Percentiles rank a stretch among this genome's conserved stretches.
phyloP scores from a whole-genome alignment of 2,797 vertebrate species.

The Chaetodon trifasciatus region DNA sequence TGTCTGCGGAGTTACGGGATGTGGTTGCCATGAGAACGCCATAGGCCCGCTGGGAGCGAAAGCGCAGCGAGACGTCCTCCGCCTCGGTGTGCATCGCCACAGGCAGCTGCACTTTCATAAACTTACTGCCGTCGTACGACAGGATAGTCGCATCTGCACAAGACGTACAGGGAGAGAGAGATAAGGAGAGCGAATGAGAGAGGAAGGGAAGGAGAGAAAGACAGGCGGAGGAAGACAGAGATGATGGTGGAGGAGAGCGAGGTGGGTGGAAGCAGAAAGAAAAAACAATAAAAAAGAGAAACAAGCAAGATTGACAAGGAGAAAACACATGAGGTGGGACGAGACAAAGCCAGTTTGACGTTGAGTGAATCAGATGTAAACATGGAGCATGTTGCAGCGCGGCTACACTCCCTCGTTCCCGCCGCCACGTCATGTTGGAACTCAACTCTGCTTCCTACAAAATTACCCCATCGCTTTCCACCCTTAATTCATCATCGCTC shows the following conservation, averaged over 20 bases:
- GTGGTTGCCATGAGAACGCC: conserved; percentile 99
- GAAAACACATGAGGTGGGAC: conserved; percentile 52
- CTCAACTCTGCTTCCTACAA: conserved; percentile 31
- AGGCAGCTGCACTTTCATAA: conserved; percentile 99
- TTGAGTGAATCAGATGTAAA: conserved; percentile 68
- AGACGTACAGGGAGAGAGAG: conserved; percentile 16
- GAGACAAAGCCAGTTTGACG: conserved; percentile 59
- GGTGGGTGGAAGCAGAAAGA: conserved; percentile 34
- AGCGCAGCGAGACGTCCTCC: conserved; percentile 96
- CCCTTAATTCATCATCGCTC: conserved; percentile 69
- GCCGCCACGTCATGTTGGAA: conserved; percentile 51
- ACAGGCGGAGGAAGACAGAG: conserved; percentile 13
- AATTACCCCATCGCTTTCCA: conserved; percentile 64
- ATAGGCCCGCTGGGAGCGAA: conserved; percentile 96
- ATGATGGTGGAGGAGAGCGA: conserved; percentile 19
- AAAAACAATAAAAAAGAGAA: neutral
- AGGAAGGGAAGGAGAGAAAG: conserved; percentile 1
- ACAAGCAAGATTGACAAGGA: conserved; percentile 54
- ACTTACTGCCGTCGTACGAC: conserved; percentile 99
- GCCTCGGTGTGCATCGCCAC: conserved; percentile 99
- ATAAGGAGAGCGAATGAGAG: conserved; percentile 28
- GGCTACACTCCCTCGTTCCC: conserved; percentile 34
- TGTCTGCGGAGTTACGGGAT: conserved; percentile 97
- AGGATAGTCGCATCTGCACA: conserved; percentile 95
- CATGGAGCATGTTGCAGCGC: conserved; percentile 43